Percentiles rank a stretch among this genome's conserved stretches.
Evolutionary conservation across 2,888 invertebrate species (phyloP).

Genomic region (Drosophila suboccidentalis): DNA sequence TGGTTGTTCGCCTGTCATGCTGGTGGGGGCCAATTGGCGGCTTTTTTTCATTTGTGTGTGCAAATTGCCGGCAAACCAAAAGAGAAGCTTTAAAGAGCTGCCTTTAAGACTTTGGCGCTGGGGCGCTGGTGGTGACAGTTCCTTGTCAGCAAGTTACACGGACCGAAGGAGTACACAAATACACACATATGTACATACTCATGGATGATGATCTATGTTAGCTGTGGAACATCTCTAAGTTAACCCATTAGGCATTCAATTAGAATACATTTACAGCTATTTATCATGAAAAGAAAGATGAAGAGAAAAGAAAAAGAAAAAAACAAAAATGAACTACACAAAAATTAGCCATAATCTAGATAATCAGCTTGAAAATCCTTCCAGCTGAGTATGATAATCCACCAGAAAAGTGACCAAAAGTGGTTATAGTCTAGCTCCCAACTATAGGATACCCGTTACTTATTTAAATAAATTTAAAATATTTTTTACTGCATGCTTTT

Average conservation of each 20-base stretch:
- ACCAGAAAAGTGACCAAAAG: no score
- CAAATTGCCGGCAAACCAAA: constrained; percentile 53
- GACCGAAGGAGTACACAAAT: constrained; percentile 1
- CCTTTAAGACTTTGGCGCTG: constrained; percentile 53
- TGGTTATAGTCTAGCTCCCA: no score
- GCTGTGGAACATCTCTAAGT: background rate
- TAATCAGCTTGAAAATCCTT: no score
- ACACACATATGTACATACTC: background rate
- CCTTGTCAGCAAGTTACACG: constrained; percentile 77
- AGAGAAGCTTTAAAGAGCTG: constrained; percentile 38
- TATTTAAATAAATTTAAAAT: no score
- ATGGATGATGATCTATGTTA: constrained; percentile 19
- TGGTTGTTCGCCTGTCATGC: constrained; percentile 51
- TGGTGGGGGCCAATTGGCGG: constrained; percentile 73
- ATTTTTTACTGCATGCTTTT: no score
- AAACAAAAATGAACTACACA: no score
- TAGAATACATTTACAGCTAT: background rate
- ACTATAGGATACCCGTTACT: no score
- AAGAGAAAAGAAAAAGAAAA: no score
- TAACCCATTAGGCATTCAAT: background rate
- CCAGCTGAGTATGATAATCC: no score
- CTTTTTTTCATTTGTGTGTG: constrained; percentile 66
- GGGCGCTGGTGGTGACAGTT: constrained; percentile 79
- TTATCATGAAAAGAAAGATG: no score
- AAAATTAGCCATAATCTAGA: no score